These are phyloP conservation scores for Pardalotus punctatus DNA, from an alignment of 2,113 vertebrate species.

Conservation along the genomic window DNA sequence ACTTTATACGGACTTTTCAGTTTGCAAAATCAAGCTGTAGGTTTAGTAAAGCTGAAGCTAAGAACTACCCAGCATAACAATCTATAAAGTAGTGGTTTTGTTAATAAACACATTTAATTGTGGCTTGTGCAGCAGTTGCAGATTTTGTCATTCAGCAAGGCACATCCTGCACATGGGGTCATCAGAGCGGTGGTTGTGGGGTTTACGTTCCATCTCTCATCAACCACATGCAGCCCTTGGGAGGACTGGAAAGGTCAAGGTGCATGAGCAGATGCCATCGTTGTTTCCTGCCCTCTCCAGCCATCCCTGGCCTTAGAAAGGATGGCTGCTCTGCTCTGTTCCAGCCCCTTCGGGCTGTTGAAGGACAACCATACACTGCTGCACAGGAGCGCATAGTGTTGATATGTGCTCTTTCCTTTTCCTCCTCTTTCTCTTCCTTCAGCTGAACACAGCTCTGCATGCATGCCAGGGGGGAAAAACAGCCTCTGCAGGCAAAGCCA, in stretches of 20 bases:
- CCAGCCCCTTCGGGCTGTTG: neutral
- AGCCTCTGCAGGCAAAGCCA: neutral
- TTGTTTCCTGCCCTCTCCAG: neutral
- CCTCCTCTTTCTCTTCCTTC: neutral
- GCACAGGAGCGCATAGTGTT: neutral
- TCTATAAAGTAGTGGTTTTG: neutral
- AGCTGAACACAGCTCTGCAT: neutral
- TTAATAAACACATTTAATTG: neutral
- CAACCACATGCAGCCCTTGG: rapidly evolving
- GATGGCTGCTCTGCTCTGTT: neutral
- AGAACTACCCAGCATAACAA: neutral
- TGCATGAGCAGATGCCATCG: neutral
- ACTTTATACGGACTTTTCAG: neutral
- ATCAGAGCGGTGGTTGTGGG: rapidly evolving
- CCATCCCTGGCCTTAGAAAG: neutral
- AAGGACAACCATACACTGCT: neutral
- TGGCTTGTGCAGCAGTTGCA: neutral
- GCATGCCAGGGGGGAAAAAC: neutral
- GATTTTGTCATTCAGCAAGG: neutral
- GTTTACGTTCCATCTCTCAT: neutral
- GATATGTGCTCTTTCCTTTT: no score
- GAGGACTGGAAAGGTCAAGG: neutral
- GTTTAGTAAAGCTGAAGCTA: neutral
- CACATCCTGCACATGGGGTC: rapidly evolving
- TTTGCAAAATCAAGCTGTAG: neutral